Evolutionary conservation across 2,888 invertebrate genomes (phyloP).

Genomic region (Phyllotreta striolata): DNA sequence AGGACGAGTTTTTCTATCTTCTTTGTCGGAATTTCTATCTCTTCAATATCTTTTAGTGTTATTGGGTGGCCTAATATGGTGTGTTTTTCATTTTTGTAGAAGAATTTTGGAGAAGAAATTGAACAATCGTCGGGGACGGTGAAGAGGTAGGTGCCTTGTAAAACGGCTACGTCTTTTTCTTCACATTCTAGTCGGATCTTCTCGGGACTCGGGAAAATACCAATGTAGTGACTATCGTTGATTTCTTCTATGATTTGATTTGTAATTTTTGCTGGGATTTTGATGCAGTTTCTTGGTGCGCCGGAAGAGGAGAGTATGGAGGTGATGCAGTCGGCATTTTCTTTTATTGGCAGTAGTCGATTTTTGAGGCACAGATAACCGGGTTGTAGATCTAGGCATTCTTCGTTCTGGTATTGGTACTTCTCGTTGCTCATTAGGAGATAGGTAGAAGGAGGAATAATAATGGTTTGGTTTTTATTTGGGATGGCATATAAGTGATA

Average conservation of each 20-base stretch:
- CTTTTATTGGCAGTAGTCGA: neutral
- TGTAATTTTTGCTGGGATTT: neutral
- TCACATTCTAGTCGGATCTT: too few relatives aligned
- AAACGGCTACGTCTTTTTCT: too few relatives aligned
- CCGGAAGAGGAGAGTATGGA: neutral
- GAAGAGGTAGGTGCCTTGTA: too few relatives aligned
- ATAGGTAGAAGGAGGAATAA: constrained; percentile 6
- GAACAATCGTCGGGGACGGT: too few relatives aligned
- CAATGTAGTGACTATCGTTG: neutral
- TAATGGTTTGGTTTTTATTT: constrained; percentile 1
- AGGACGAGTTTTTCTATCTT: too few relatives aligned
- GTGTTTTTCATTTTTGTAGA: too few relatives aligned
- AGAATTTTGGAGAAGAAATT: too few relatives aligned
- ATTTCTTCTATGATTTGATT: constrained; percentile 9
- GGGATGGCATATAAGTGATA: constrained; percentile 1
- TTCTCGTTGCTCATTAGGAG: constrained; percentile 1
- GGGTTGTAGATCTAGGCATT: neutral
- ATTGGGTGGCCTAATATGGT: too few relatives aligned
- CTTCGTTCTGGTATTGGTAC: constrained; percentile 9
- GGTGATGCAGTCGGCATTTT: neutral
- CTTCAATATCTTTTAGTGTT: too few relatives aligned
- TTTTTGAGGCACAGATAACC: neutral
- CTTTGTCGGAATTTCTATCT: too few relatives aligned
- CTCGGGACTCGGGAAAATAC: too few relatives aligned
- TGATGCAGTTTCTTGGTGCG: neutral